Base-by-base conservation (phyloP, 2,113 vertebrate species). In the Cottus gobio region DNA sequence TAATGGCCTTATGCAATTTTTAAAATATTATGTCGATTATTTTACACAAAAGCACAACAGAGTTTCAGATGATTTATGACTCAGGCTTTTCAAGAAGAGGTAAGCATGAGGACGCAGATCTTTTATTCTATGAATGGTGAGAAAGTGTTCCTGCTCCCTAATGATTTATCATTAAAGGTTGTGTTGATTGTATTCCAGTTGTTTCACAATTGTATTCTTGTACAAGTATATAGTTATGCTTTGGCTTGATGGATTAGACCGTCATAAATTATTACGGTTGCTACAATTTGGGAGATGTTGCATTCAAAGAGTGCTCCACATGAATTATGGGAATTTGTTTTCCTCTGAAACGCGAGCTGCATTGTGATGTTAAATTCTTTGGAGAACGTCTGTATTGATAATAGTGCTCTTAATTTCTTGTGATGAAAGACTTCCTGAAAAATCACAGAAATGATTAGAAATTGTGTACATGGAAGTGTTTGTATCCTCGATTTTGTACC, bases 401-500 rank as follows among this genome's bases (percentile, higher is more conserved):
- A 87, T 91, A 90, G 87, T 92, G 90, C 87, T 93, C 90, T 92
- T 88, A 80, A 85, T 87, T 88, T 91, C 75, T 65, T 72, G 83
- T 88, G 81, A 87, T 77, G 76, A 85, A 79, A 81, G 54, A 68
- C 60, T 81, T 81, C 75, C 60, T 70, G 62, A 87, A 83, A 71
- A 71, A 84, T 92, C 79, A 90, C 80, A 75, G 75, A 83, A 36
- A 76, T 80, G 26, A 83, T 79, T 89, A 88, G 81, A 15, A 87
- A 67, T 88, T 70, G 83, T 93, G 88, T 90, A 89, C 65, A 92
- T 91, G 88, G 77, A 90, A 85, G 88, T 90, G 89, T 94, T 94
- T 95, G 85, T 94, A 94, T 86, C 86, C 71, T 92, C 37, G n/a
- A 84, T 92, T 95, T 94, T 94, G 90, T 94, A 93, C 89, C 63